phyloP scores from a whole-genome alignment of 1,140 invertebrate species.

The Heliconius melpomene region DNA sequence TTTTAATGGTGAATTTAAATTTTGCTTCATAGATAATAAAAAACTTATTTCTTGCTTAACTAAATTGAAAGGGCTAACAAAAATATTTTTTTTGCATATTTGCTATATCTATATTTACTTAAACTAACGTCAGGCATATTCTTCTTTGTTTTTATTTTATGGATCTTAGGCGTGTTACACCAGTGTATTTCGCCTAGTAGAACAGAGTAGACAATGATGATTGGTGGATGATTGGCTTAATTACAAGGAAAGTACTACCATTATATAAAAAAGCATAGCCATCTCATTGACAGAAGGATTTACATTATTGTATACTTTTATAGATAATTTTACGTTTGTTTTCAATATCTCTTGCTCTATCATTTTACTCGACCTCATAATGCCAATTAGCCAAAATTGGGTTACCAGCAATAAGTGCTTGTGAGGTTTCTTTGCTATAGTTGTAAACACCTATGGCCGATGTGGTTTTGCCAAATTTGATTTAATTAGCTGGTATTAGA shows the following conservation, averaged over 20 bases:
- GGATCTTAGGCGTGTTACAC: too few relatives aligned
- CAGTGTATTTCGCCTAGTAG: too few relatives aligned
- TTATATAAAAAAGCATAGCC: too few relatives aligned
- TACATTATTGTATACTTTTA: background rate
- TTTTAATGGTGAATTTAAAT: background rate
- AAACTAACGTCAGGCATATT: too few relatives aligned
- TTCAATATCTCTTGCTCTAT: background rate
- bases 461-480: background rate
- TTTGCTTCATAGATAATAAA: background rate
- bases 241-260: too few relatives aligned
- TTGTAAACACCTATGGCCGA: background rate
- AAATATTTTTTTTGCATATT: too few relatives aligned
- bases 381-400: slow-evolving; percentile 4
- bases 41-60: background rate
- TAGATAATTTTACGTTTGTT: background rate
- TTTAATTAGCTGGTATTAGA: background rate
- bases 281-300: background rate
- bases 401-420: slow-evolving; percentile 4
- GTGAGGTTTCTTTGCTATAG: background rate
- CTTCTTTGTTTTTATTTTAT: too few relatives aligned
- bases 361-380: background rate
- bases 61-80: background rate
- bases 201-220: too few relatives aligned
- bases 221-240: too few relatives aligned
- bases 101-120: too few relatives aligned